Percentiles rank a stretch among this genome's conserved stretches.
These are phyloP conservation scores for Pelosia muscerda DNA, from an alignment of 2,888 invertebrate species.

Conservation along the genomic window DNA sequence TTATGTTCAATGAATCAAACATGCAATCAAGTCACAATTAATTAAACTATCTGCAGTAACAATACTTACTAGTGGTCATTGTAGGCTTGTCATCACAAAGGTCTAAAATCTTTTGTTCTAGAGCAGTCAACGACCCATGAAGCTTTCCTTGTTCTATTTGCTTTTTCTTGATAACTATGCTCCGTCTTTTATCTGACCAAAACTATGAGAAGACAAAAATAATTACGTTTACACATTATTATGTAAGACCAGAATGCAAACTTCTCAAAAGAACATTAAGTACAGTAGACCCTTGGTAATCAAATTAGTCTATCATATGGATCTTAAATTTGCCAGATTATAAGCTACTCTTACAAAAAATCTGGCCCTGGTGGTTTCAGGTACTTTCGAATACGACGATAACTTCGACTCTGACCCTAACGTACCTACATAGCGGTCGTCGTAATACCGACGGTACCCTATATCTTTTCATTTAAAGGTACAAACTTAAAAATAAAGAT, in stretches of 20 bases:
- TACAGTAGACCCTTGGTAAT: neutral
- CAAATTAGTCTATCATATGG: no score
- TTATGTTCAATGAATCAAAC: no score
- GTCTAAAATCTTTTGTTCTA: constrained; percentile 70
- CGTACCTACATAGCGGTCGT: no score
- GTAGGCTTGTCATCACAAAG: constrained; percentile 59
- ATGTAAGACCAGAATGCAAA: neutral
- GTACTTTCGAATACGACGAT: no score
- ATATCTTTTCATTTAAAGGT: no score
- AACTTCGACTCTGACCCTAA: no score
- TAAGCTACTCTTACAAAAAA: no score
- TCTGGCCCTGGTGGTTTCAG: no score
- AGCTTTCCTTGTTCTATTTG: constrained; percentile 70
- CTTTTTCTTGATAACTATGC: constrained; percentile 68
- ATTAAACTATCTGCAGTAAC: no score
- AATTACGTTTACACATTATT: neutral
- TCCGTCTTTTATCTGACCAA: constrained; percentile 76
- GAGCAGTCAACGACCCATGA: constrained; percentile 57
- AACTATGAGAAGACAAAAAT: constrained; percentile 56
- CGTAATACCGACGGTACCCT: no score
- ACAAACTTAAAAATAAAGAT: constrained; percentile 1
- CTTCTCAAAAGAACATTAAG: neutral
- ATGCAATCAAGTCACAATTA: no score
- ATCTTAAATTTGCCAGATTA: no score
- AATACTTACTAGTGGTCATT: constrained; percentile 58